Base-by-base conservation (phyloP, 2,797 vertebrate genomes). In the Adrianichthys oophorus region DNA sequence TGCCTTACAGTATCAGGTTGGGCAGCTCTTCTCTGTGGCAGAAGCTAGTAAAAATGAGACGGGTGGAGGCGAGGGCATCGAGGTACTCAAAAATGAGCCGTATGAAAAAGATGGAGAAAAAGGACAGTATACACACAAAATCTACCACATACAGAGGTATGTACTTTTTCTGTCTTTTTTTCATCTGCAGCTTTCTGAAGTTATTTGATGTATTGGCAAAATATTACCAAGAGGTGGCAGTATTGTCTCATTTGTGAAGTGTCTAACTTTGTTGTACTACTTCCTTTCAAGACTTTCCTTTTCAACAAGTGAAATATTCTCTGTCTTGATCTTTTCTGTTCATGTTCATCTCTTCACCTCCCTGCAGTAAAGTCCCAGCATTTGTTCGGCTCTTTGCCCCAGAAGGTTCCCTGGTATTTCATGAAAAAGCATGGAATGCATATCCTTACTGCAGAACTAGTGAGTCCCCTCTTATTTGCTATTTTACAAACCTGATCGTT, bases 41-140 rank as follows among this genome's bases (percentile, higher is more conserved):
- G 95, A 98, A 90, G 96, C 96, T 26, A 98, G 96, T 88, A 98
- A 98, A 82, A 98, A 98, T 79, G 96, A 98, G 83, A 98, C 96
- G 0, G 96, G 96, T 1, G 96, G 96, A 19, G 95, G 96, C 0
- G 96, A 98, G 80, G 96, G 96, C 63, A 97, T 98, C 16, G 93
- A 98, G 72, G 95, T 98, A 21, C 89, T 98, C 56, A 95, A 92
- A 76, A 98, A 98, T 1, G 95, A 97, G 52, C 95, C 96, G 21
- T 98, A 96, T 37, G 95, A 95, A 68, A 86, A 95, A 69, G 92
- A 96, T 37, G 94, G 93, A 0, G 94, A 96, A 85, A 96, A 93
- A 78, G 96, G 96, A 51, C 96, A 98, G 49, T 98, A 94, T 4
- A 98, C 96, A 12, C 95, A 96, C 83, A 98, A 98, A 90, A 94